Evolutionary conservation across 2,113 vertebrate genomes (phyloP).

Genomic region (Halcyon senegalensis): DNA sequence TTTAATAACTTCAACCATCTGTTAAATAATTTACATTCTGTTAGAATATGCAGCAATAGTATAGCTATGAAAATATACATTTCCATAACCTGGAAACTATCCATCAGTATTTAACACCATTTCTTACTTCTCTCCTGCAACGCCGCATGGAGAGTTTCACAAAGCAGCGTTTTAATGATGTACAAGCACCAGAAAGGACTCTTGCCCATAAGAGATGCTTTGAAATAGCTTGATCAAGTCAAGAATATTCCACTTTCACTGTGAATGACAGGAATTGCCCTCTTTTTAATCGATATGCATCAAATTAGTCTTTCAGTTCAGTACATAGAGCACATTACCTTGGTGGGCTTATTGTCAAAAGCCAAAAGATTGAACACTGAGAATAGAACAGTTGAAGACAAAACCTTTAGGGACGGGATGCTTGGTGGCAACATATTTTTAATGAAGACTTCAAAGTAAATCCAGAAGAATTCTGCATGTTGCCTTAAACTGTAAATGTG

Average conservation of each 20-base stretch:
- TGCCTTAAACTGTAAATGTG: not conserved
- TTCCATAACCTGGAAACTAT: constrained; percentile 23
- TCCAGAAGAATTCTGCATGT: not conserved
- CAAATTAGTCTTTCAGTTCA: not conserved
- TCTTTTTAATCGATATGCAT: not conserved
- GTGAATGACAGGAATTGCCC: not conserved
- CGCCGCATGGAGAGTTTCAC: not conserved
- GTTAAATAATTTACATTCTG: constrained; percentile 32
- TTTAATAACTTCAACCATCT: constrained; percentile 14
- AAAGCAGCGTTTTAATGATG: not conserved
- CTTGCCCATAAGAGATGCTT: not conserved
- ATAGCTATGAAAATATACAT: not conserved
- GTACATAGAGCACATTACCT: not conserved
- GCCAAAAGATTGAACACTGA: not conserved
- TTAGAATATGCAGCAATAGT: not conserved
- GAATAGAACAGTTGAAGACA: not conserved
- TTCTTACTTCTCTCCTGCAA: not conserved
- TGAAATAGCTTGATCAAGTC: not conserved
- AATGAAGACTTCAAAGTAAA: not conserved
- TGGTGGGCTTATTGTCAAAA: not conserved
- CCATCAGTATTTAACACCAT: not conserved
- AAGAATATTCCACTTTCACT: not conserved
- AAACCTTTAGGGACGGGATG: not conserved
- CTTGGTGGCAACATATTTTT: not conserved
- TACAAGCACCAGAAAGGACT: not conserved